A percentile compares a stretch with the other conserved stretches of the same genome.
Conservation (phyloP, 2,113 vertebrate genomes). For the Panurus biarmicus region DNA sequence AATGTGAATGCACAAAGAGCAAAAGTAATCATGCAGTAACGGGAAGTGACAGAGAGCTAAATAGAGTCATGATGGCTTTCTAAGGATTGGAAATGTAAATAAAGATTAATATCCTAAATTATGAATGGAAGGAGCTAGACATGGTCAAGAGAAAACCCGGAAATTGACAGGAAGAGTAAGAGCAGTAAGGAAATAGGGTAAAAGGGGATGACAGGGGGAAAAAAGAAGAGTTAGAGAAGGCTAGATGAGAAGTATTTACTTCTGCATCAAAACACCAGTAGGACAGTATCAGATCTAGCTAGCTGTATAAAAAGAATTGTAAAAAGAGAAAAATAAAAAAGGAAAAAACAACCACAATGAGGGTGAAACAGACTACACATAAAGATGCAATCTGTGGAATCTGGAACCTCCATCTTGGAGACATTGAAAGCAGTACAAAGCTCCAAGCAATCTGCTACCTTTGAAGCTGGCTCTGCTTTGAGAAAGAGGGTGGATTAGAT, state of each 20-base stretch:
- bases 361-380: not conserved
- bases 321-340: not conserved
- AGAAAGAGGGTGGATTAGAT: not conserved
- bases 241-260: not conserved
- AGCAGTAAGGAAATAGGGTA: not conserved
- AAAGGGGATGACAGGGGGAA: not conserved
- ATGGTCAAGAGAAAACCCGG: not conserved
- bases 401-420: not conserved
- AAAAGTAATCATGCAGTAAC: not conserved
- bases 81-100: not conserved
- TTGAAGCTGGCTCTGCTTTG: not conserved
- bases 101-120: not conserved
- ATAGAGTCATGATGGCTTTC: not conserved
- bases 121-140: not conserved
- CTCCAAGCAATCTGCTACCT: not conserved
- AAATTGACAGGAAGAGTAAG: not conserved
- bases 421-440: rapidly evolving
- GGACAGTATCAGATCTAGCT: not conserved
- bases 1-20: not conserved
- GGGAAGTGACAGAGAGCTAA: not conserved
- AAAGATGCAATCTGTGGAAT: not conserved
- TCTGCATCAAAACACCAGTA: not conserved
- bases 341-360: not conserved
- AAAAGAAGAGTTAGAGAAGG: not conserved
- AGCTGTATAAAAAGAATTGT: not conserved